Evolutionary conservation across 2,888 invertebrate genomes (phyloP), one percentile per base, ranked within the genome.

Genomic region (Caenorhabditis zanzibari): DNA sequence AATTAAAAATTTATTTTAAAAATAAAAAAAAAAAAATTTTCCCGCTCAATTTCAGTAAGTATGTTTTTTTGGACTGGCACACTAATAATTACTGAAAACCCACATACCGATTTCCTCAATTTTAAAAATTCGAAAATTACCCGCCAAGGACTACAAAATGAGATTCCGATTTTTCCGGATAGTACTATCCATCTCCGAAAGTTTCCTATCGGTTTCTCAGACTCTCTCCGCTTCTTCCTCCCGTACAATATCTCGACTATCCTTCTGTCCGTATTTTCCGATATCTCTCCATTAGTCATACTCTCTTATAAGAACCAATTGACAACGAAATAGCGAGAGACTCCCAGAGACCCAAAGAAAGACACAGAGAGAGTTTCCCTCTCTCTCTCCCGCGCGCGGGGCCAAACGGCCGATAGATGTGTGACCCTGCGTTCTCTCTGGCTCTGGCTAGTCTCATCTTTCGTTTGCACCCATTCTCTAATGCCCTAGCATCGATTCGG

Each of bases 401-500:
- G 64, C 69, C 69, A 56, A 71, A 71, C 64, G 71, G 56, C 71
- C 79, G 64, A 71, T 56, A 71, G 79, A 79, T 79, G 79, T 79
- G 79, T 71, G 71, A 71, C 79, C 71, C 79, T 79, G 79, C 28
- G 79, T 79, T 79, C 79, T 79, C 79, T 79, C 71, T 71, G 71
- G 74, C 81, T 74, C 81, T 81, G 59, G 81, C 66, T 68, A 69
- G 73, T 81, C 73, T 81, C 81, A 81, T 81, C 81, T 81, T 81
- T 69, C 74, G 73, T 81, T 73, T 81, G 81, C 81, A 81, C 74
- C 74, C 73, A 74, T 81, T 58, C 80, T 80, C 80, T 80, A 80
- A 80, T 81, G 74, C 81, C 73, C 73, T 63, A 61, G 68, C 81
- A 81, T 81, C 81, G 73, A 74, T 81, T 81, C 74, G 73, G n/a